These are phyloP conservation scores for Sarotherodon lohbergeri DNA, from an alignment of 2,113 vertebrate genomes.

Conservation along the genomic window DNA sequence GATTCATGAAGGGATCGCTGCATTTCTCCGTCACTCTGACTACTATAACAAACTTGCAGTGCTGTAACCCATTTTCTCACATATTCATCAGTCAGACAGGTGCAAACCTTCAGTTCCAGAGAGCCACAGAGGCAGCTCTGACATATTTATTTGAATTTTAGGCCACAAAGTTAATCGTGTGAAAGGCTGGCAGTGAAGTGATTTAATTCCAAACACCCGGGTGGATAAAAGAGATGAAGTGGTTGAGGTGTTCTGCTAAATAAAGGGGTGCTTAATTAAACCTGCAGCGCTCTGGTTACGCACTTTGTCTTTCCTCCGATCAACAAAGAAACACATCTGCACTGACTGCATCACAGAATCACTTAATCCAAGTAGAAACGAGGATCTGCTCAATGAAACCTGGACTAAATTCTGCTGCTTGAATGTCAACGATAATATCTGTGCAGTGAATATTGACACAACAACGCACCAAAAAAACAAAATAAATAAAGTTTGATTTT, in stretches of 20 bases:
- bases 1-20: not conserved
- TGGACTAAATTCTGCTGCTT: not conserved
- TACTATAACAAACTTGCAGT: not conserved
- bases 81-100: not conserved
- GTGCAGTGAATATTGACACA: not conserved
- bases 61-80: not conserved
- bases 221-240: not conserved
- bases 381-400: not conserved
- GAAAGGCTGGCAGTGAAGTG: not conserved
- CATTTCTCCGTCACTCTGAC: not conserved
- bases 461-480: fast-evolving
- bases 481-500: not conserved
- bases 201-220: not conserved
- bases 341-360: not conserved
- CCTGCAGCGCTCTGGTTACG: not conserved
- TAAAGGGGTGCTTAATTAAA: not conserved
- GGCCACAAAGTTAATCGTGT: not conserved
- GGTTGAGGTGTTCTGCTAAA: not conserved
- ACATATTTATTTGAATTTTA: not conserved
- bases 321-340: not conserved
- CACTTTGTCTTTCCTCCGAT: not conserved
- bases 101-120: not conserved
- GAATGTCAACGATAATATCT: not conserved
- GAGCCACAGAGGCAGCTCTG: not conserved
- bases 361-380: not conserved